Percentiles rank a stretch among this genome's conserved stretches.
phyloP scores from a whole-genome alignment of 2,797 vertebrate genomes.

The Melanotaenia parkinsoni region DNA sequence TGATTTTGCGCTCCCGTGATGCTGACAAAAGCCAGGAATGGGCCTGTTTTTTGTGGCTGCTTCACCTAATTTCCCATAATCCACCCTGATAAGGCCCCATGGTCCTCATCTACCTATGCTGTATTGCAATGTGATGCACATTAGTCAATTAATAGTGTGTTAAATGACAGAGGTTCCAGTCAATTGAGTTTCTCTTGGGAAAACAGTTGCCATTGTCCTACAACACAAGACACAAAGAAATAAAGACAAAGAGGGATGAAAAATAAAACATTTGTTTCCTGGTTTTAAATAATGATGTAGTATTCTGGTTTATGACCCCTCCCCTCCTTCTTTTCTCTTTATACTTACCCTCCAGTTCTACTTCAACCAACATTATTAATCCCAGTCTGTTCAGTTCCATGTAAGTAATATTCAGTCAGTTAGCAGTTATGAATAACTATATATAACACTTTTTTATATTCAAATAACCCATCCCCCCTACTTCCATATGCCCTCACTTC shows the following conservation, averaged over 20 bases:
- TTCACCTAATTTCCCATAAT: conserved; percentile 85
- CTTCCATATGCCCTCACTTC: conserved; percentile 24
- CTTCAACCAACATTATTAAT: conserved; percentile 26
- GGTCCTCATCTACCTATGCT: conserved; percentile 88
- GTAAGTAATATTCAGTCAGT: conserved; percentile 36
- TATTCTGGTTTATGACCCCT: conserved; percentile 16
- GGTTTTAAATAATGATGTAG: conserved; percentile 30
- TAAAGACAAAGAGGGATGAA: conserved; percentile 51
- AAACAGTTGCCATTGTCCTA: conserved; percentile 62
- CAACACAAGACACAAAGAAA: conserved; percentile 55
- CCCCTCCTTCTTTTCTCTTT: neutral
- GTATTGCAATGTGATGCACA: conserved; percentile 87
- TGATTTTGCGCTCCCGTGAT: conserved; percentile 60
- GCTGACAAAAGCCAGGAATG: conserved; percentile 52
- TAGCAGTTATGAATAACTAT: conserved; percentile 35
- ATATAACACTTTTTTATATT: conserved; percentile 32
- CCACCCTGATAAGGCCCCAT: conserved; percentile 82
- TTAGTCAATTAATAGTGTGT: conserved; percentile 99
- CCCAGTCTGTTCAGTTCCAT: conserved; percentile 14
- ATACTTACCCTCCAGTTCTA: conserved; percentile 13
- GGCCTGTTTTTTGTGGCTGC: conserved; percentile 61
- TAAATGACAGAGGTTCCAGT: conserved; percentile 95
- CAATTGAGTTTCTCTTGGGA: conserved; percentile 92
- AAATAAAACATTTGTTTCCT: conserved; percentile 14
- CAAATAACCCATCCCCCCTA: conserved; percentile 47